Evolutionary conservation across 1,140 invertebrate species (phyloP).

Genomic region (Trichonephila clavata): DNA sequence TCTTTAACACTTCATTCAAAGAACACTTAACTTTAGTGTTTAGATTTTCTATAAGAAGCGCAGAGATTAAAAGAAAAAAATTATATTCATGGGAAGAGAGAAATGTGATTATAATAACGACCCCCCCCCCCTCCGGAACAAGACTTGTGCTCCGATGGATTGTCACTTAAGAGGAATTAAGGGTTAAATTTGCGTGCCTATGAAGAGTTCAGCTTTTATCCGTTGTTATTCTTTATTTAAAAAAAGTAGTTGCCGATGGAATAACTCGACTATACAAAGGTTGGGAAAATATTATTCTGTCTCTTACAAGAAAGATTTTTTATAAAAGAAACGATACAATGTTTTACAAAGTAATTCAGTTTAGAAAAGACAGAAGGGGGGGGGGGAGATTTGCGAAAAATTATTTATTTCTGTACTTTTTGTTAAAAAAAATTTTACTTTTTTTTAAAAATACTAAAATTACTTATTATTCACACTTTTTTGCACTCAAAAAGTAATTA

Average conservation of each 20-base stretch:
- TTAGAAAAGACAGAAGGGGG: too few species aligned
- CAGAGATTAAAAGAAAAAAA: neutral
- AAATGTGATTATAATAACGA: conserved; percentile 34
- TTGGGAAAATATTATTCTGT: neutral
- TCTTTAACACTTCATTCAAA: neutral
- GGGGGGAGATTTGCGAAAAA: too few species aligned
- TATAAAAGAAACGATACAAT: too few species aligned
- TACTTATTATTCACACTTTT: too few species aligned
- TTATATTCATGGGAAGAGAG: neutral
- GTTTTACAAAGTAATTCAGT: too few species aligned
- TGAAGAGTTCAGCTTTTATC: neutral
- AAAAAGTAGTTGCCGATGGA: neutral
- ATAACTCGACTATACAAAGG: too few species aligned
- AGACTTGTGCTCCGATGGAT: neutral
- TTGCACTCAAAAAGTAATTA: too few species aligned
- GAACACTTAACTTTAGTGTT: neutral
- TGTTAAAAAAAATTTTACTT: too few species aligned
- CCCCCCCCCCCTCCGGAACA: neutral
- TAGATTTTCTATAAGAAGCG: neutral
- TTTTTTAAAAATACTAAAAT: too few species aligned
- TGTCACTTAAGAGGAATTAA: neutral
- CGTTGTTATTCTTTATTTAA: neutral
- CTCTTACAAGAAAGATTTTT: neutral
- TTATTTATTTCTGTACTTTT: too few species aligned
- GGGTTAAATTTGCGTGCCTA: neutral